These are phyloP conservation scores for Emydura subglobosa DNA, from an alignment of 2,113 vertebrate species.

Conservation along the genomic window DNA sequence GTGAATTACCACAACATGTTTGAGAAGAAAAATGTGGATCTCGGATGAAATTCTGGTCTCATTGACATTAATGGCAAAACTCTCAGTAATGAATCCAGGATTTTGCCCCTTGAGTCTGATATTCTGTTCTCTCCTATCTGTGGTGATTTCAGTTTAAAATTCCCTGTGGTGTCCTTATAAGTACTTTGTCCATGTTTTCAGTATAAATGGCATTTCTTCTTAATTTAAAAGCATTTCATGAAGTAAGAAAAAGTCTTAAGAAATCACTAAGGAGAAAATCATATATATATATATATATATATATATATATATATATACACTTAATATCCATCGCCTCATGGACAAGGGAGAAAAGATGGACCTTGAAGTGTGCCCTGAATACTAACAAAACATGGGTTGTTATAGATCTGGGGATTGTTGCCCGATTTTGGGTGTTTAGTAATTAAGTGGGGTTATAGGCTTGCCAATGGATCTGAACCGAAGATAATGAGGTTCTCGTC, in stretches of 20 bases:
- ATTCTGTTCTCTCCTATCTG: not conserved
- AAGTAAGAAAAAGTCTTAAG: not conserved
- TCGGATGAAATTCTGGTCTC: not conserved
- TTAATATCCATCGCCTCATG: not conserved
- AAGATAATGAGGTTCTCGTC: too few species aligned
- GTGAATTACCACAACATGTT: slow-evolving; percentile 26
- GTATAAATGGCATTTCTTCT: not conserved
- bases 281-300: not conserved
- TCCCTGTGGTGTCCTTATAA: not conserved
- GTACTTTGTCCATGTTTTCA: slow-evolving; percentile 10
- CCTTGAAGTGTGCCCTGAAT: slow-evolving; percentile 19
- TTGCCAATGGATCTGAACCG: too few species aligned
- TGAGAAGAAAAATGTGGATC: not conserved
- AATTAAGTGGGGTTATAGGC: too few species aligned
- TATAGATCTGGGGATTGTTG: not conserved
- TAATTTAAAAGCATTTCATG: not conserved
- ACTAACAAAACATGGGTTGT: not conserved
- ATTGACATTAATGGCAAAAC: not conserved
- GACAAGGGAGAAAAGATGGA: not conserved
- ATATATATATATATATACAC: not conserved
- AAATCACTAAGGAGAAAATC: not conserved
- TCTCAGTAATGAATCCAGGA: fast-evolving
- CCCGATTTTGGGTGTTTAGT: too few species aligned
- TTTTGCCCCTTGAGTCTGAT: not conserved
- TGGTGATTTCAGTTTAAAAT: not conserved